phyloP scores from a whole-genome alignment of 2,797 vertebrate genomes.

The Poeciliopsis gracilis region DNA sequence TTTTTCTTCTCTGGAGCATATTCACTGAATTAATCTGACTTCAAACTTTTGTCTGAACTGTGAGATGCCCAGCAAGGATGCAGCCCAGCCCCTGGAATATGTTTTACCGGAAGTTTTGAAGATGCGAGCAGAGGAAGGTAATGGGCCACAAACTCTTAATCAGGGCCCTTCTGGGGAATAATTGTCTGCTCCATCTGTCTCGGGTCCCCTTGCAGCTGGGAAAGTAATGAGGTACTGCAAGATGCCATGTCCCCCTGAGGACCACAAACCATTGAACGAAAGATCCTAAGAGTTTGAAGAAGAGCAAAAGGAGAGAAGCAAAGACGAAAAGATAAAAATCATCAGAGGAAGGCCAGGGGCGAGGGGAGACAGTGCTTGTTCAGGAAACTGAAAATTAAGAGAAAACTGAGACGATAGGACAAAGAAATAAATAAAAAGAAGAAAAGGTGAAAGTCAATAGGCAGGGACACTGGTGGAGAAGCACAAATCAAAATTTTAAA shows the following conservation, averaged over 20 bases:
- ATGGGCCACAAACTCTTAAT: constrained; percentile 68
- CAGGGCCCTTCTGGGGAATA: constrained; percentile 54
- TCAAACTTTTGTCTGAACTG: constrained; percentile 5
- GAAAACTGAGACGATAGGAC: constrained; percentile 5
- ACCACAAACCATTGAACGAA: constrained; percentile 25
- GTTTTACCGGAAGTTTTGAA: constrained; percentile 21
- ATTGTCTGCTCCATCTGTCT: constrained; percentile 52
- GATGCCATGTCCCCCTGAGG: constrained; percentile 50
- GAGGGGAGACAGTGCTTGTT: not conserved
- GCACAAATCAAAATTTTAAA: not conserved
- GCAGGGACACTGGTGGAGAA: not conserved
- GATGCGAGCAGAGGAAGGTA: constrained; percentile 38
- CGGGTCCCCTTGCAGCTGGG: constrained; percentile 39
- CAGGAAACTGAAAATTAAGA: constrained; percentile 12
- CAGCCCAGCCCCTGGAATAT: constrained; percentile 2
- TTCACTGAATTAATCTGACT: constrained; percentile 3
- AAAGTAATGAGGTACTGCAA: constrained; percentile 58
- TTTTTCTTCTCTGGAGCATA: constrained; percentile 1
- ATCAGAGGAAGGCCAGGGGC: not conserved
- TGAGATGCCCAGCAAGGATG: constrained; percentile 23
- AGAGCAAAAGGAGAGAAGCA: constrained; percentile 46
- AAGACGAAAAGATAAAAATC: constrained; percentile 1
- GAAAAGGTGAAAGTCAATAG: constrained; percentile 16
- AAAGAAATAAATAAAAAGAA: constrained; percentile 5
- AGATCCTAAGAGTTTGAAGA: constrained; percentile 32